These are phyloP conservation scores for Zingel zingel DNA, from an alignment of 2,113 vertebrate genomes.

Conservation along the genomic window DNA sequence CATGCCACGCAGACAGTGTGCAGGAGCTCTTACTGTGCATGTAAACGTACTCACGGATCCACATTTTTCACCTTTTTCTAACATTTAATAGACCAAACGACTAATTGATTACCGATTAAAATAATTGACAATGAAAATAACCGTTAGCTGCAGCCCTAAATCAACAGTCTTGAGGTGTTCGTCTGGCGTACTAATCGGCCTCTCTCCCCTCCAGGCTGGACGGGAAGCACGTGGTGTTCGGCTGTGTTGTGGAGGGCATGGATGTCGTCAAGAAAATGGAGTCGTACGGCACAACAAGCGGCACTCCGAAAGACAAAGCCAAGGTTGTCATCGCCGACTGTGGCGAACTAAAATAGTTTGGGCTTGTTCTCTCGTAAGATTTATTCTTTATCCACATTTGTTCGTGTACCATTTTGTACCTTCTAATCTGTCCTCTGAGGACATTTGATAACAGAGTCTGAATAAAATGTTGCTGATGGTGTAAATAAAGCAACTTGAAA, in stretches of 20 bases:
- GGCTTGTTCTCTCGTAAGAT: background rate
- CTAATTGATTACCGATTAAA: too few species aligned
- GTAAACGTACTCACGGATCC: too few species aligned
- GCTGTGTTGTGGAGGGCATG: slow-evolving; percentile 87
- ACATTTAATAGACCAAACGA: too few species aligned
- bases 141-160: too few species aligned
- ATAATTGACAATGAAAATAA: too few species aligned
- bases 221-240: slow-evolving; percentile 95
- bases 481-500: background rate
- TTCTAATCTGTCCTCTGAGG: background rate
- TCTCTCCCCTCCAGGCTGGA: slow-evolving; percentile 87
- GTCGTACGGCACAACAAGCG: slow-evolving; percentile 80
- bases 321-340: slow-evolving; percentile 89
- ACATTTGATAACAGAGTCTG: background rate
- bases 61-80: too few species aligned
- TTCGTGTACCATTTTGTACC: background rate
- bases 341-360: slow-evolving; percentile 39
- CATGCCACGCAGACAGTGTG: too few species aligned
- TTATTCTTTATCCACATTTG: background rate
- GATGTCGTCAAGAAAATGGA: slow-evolving; percentile 87
- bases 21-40: too few species aligned
- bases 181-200: too few species aligned
- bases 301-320: slow-evolving; percentile 84
- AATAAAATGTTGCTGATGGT: background rate
- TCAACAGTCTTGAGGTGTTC: background rate